Conservation (phyloP, 2,797 vertebrate genomes). For the Melanogrammus aeglefinus region DNA sequence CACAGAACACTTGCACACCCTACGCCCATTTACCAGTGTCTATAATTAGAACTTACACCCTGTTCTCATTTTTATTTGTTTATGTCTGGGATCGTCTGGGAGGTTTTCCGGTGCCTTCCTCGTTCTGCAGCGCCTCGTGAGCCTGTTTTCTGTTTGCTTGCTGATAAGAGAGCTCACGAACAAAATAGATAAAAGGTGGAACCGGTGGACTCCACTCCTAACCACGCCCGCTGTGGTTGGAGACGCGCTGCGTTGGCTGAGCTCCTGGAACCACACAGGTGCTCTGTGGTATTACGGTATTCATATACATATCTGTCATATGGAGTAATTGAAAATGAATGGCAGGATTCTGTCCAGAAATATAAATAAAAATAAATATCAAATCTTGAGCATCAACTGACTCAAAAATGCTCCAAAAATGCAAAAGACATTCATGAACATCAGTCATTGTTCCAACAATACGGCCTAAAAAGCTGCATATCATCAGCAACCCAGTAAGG, state of each 20-base stretch:
- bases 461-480: background rate
- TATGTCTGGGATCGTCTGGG: slow-evolving; percentile 39
- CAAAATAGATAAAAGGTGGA: background rate
- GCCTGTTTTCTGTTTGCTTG: background rate
- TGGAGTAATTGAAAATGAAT: too few relatives aligned
- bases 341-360: background rate
- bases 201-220: too few relatives aligned
- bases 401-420: too few relatives aligned
- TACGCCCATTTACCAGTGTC: slow-evolving; percentile 47
- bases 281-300: background rate
- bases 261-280: background rate
- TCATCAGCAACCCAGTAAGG: background rate
- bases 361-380: too few relatives aligned
- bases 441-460: background rate
- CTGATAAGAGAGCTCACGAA: background rate
- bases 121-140: slow-evolving; percentile 17
- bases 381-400: too few relatives aligned
- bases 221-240: too few relatives aligned
- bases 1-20: too few relatives aligned
- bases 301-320: too few relatives aligned
- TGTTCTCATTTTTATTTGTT: slow-evolving; percentile 44
- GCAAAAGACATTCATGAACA: background rate
- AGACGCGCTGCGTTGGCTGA: background rate
- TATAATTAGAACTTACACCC: slow-evolving; percentile 68
- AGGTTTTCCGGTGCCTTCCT: slow-evolving; percentile 22